These are phyloP conservation scores for Toxostoma redivivum DNA, from an alignment of 2,113 vertebrate species.

Conservation along the genomic window DNA sequence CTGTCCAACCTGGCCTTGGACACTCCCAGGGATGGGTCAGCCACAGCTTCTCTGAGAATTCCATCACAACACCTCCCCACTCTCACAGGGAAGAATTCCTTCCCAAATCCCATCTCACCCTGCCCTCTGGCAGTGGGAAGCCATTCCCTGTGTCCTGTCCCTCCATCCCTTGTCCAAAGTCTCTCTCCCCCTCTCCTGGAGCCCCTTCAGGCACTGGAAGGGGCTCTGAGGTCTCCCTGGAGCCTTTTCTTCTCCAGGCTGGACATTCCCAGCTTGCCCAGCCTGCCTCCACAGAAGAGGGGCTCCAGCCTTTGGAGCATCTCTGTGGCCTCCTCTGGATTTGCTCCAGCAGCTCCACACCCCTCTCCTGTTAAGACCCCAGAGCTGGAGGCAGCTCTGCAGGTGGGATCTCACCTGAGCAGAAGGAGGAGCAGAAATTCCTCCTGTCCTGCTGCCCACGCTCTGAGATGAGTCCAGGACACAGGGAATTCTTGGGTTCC, in stretches of 20 bases:
- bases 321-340: rapidly evolving
- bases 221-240: rapidly evolving
- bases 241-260: rapidly evolving
- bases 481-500: not conserved
- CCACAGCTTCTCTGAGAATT: not conserved
- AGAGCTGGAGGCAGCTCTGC: not conserved
- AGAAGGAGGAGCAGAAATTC: not conserved
- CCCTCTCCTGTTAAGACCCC: not conserved
- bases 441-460: rapidly evolving
- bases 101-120: rapidly evolving
- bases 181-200: not conserved
- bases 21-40: not conserved
- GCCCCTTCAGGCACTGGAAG: not conserved
- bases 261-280: not conserved
- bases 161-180: not conserved
- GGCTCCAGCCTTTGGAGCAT: not conserved
- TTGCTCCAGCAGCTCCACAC: not conserved
- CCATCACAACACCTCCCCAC: rapidly evolving
- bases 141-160: rapidly evolving
- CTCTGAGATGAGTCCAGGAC: not conserved
- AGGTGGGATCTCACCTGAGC: not conserved
- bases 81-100: rapidly evolving
- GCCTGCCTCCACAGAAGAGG: not conserved
- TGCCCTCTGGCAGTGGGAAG: not conserved
- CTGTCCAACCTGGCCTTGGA: rapidly evolving